Conservation (phyloP, 1,140 invertebrate species). For the Brachystomella parvula region DNA sequence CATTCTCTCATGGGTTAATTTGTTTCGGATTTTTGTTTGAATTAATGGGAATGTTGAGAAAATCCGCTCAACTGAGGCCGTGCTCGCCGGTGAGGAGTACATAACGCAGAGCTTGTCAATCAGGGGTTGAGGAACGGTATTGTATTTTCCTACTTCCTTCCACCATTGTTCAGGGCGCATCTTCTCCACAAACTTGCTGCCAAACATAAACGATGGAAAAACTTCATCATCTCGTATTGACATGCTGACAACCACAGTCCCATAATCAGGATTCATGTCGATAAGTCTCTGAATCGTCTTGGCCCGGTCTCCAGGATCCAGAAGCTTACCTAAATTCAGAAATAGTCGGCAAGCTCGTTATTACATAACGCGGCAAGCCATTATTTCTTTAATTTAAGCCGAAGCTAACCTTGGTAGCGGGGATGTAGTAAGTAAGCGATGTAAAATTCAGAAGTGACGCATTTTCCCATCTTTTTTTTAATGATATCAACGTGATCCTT, state of each 20-base stretch:
- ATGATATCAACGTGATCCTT: not conserved
- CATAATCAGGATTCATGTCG: not conserved
- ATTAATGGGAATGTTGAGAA: slow-evolving; percentile 16
- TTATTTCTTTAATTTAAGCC: not conserved
- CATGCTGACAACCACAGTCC: not conserved
- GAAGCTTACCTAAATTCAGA: no score
- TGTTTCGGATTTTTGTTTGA: slow-evolving; percentile 7
- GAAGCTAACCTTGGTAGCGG: slow-evolving; percentile 10
- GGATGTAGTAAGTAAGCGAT: slow-evolving; percentile 11
- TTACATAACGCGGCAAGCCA: no score
- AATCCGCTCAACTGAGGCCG: slow-evolving; percentile 8
- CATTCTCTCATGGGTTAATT: slow-evolving; percentile 3
- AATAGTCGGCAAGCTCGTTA: no score
- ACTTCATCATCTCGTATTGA: not conserved
- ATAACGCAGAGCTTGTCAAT: not conserved
- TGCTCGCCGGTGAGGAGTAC: slow-evolving; percentile 2
- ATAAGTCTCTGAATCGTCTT: not conserved
- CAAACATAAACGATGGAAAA: not conserved
- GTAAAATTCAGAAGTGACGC: not conserved
- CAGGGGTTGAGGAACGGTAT: not conserved
- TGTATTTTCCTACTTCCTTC: not conserved
- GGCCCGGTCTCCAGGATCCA: no score
- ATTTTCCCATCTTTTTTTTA: not conserved
- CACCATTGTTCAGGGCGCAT: slow-evolving; percentile 2
- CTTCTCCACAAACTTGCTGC: not conserved